A percentile compares a stretch with the other conserved stretches of the same genome.
phyloP scores from a whole-genome alignment of 2,797 vertebrate species.

The Spizella passerina region DNA sequence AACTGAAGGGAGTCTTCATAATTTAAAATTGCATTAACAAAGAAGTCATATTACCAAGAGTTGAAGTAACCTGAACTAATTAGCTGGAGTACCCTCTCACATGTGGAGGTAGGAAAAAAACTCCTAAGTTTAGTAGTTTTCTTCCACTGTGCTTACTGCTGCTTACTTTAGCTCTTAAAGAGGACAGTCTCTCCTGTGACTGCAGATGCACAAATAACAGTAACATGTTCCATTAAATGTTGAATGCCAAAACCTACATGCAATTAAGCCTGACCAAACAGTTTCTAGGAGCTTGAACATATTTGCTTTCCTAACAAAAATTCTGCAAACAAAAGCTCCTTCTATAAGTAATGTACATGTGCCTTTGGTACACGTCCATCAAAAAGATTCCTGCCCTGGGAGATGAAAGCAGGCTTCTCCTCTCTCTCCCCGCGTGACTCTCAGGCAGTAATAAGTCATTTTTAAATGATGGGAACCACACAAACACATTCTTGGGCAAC shows the following conservation, averaged over 20 bases:
- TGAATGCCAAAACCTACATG: constrained; percentile 40
- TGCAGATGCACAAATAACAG: constrained; percentile 15
- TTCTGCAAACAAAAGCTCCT: constrained; percentile 19
- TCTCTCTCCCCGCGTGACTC: neutral
- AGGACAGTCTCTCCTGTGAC: neutral
- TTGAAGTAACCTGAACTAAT: neutral
- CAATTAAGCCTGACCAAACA: constrained; percentile 50
- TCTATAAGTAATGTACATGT: neutral
- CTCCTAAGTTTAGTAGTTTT: neutral
- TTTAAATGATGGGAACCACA: neutral
- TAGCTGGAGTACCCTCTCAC: neutral
- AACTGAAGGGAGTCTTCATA: neutral
- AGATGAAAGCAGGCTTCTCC: neutral
- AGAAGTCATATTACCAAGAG: neutral
- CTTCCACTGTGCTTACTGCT: neutral
- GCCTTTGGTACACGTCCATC: neutral
- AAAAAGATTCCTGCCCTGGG: neutral
- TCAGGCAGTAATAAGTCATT: neutral
- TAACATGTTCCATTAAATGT: neutral
- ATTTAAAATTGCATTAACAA: neutral
- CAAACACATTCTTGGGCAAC: neutral
- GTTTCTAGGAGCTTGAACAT: neutral
- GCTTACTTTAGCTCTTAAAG: neutral
- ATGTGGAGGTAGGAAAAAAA: neutral
- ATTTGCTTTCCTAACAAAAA: constrained; percentile 46